phyloP scores from a whole-genome alignment of 23 tunicate species.

The Halocynthia aurantium region DNA sequence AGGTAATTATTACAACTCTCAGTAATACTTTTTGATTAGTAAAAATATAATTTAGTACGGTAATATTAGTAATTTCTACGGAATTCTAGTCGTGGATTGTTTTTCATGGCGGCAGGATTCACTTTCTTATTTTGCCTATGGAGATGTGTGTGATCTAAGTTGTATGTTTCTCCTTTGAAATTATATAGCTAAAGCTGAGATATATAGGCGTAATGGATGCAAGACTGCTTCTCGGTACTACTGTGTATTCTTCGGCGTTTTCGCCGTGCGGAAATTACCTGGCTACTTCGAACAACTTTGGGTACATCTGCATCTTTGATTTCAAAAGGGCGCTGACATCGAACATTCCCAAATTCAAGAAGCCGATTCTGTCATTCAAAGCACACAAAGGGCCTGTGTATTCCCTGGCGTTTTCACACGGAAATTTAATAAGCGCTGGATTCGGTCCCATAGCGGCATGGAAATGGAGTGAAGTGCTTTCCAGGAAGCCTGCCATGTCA shows the following conservation, averaged over 20 bases:
- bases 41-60: no score
- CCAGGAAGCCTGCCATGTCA: conserved; percentile 26
- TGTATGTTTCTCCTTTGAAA: no score
- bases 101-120: no score
- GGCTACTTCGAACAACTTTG: conserved; percentile 65
- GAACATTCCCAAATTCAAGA: conserved; percentile 14
- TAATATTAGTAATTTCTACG: no score
- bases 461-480: conserved; percentile 55
- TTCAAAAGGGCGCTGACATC: conserved; percentile 16
- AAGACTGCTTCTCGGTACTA: conserved; percentile 35
- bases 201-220: conserved; percentile 25
- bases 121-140: no score
- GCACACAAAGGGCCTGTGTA: conserved; percentile 56
- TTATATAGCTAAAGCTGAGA: no score
- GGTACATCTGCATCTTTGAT: conserved; percentile 45
- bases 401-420: conserved; percentile 26
- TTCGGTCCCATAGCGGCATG: conserved; percentile 46
- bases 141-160: no score
- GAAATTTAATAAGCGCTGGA: conserved; percentile 51
- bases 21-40: no score
- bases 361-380: conserved; percentile 27
- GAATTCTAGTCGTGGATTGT: no score
- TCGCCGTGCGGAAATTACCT: conserved; percentile 73
- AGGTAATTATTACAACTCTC: no score
- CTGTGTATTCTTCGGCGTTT: conserved; percentile 48